Base-by-base conservation (phyloP, 2,888 invertebrate species). In the Cerastoderma edule region DNA sequence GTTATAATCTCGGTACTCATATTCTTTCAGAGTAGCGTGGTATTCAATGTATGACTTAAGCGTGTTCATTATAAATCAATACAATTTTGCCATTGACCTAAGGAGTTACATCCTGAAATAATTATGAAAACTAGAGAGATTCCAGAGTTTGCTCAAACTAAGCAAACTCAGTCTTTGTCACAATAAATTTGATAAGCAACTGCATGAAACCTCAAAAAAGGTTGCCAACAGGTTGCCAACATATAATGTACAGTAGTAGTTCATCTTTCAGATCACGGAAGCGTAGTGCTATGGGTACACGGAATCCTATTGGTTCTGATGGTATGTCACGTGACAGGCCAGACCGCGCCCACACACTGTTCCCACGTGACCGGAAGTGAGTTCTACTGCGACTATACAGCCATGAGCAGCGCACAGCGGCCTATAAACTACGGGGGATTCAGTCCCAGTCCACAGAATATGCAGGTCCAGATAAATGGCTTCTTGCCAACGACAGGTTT, bases 371-470 rank as follows among this genome's bases (percentile, higher is more conserved):
- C 53, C 22, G 75, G 75, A 39, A 67, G 35, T 35, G 24, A 53
- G 1, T 78, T 75, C 35, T 44, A 48, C 19, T 77, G 80, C 48
- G 80, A 76, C 64, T 74, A 80, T 57, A 28, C 67, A 13, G 70
- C 63, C 19, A 75, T 77, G 80, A 33, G n/a, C 27, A 46, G 53
- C 24, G 33, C 72, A 0, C 48, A 75, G 27, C 35, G 75, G 48
- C 76, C 80, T 4, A 75, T 77, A 19, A 60, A 72, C n/a, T 75
- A 67, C 54, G 54, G 27, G 27, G 27, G 30, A 10, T 78, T 78
- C 27, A 65, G 46, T 60, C 78, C 75, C 0, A 60, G 33, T 22
- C 78, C 78, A 39, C 78, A 78, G 32, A 64, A 68, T 6, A 28
- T 78, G n/a, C 50, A 68, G 32, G 24, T 78, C 1, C 44, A 16